Evolutionary conservation across 2,888 invertebrate species (phyloP), one percentile per base, ranked within the genome.

Genomic region (Spodoptera littoralis): DNA sequence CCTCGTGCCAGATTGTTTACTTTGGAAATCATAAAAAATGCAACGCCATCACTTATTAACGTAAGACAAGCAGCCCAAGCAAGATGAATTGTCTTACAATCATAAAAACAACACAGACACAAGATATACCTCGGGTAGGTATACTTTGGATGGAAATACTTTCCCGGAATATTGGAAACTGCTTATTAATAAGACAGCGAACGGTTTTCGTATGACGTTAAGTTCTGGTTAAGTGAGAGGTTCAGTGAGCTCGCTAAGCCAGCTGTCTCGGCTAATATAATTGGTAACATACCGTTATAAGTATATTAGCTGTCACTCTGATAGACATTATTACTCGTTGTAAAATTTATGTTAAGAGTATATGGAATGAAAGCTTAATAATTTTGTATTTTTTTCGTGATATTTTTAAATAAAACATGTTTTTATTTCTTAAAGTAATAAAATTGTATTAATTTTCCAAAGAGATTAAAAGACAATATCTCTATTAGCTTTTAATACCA

Each of bases 1-100:
- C 83, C 70, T 80, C 64, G 68, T 36, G 71, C 80, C 80, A 82
- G 82, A 86, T 85, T 85, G 88, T 87, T 88, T 83, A 81, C 82
- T 74, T 77, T 76, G 70, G 76, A 65, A 77, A 77, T 83, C 81
- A 86, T 88, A 82, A 86, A 87, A 86, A 77, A 86, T 85, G 84
- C 82, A 87, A 65, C 72, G 66, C 70, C 60, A 63, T 70, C 73
- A 63, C 67, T 79, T 79, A 76, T 76, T 77, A 78, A 78, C 51
- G 52, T 61, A 50, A 48, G 62, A 54, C 51, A 43, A 46, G 56
- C 50, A 50, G 47, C 62, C 41, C 66, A 63, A 65, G 63, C 63
- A 62, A 69, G 54, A 70, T 64, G 58, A 60, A 60, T 59, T 53
- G 27, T 56, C 27, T 11, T 3, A 27, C 24, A 42, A 45, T 45